Percentiles rank a stretch among this genome's conserved stretches.
Evolutionary conservation across 2,797 vertebrate species (phyloP).

Genomic region (Urocyon cinereoargenteus): DNA sequence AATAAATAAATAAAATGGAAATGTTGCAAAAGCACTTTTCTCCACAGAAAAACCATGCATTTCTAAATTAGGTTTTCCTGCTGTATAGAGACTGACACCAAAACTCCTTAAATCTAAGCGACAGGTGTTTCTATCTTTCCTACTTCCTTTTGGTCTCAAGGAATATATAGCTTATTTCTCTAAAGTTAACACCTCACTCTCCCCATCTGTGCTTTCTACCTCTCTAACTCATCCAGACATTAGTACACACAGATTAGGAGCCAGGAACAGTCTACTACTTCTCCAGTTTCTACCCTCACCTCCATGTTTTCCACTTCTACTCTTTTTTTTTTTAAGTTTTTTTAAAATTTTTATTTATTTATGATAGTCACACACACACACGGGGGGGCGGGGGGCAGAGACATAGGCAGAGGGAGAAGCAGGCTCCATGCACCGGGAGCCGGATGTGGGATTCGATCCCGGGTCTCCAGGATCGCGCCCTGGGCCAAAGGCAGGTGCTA

Average conservation of each 20-base stretch:
- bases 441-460: too few relatives aligned
- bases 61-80: not conserved
- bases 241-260: not conserved
- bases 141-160: constrained; percentile 33
- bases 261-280: not conserved
- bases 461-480: too few relatives aligned
- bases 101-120: constrained; percentile 10
- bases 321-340: too few relatives aligned
- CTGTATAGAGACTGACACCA: not conserved
- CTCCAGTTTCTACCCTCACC: not conserved
- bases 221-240: constrained; percentile 5
- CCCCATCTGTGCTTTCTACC: constrained; percentile 55
- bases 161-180: constrained; percentile 32
- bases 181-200: constrained; percentile 14
- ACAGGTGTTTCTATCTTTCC: constrained; percentile 2
- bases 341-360: too few relatives aligned
- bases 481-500: too few relatives aligned
- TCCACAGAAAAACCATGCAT: not conserved
- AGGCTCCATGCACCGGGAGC: too few relatives aligned
- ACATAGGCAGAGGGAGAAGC: too few relatives aligned
- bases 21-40: not conserved
- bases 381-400: too few relatives aligned
- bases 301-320: not conserved
- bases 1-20: not conserved
- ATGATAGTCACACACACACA: too few relatives aligned